A percentile compares a stretch with the other conserved stretches of the same genome.
Conservation (phyloP, 2,113 vertebrate species). For the Ictalurus furcatus region DNA sequence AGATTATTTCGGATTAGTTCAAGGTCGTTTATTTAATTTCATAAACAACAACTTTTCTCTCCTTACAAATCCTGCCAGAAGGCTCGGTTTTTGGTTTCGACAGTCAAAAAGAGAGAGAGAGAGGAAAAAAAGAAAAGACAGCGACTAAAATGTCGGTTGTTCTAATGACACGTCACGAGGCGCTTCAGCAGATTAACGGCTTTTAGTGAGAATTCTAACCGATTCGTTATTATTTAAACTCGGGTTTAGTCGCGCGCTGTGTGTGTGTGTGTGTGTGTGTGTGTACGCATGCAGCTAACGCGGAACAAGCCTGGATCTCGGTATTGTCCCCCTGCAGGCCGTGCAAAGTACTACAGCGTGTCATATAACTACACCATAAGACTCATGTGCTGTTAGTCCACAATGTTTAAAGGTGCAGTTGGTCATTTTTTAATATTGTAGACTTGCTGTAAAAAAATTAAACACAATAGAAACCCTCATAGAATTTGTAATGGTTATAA, state of each 20-base stretch:
- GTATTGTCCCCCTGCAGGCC: conserved; percentile 28
- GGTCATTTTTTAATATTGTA: background rate
- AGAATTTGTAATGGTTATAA: no score
- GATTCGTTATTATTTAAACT: background rate
- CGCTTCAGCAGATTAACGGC: background rate
- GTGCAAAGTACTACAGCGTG: conserved; percentile 13
- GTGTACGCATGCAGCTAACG: conserved; percentile 10
- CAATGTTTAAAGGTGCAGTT: background rate
- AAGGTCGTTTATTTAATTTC: background rate
- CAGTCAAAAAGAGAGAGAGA: no score
- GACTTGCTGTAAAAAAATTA: background rate
- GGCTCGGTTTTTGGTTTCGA: background rate
- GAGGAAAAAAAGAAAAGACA: background rate
- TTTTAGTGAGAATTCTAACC: background rate
- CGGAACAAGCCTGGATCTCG: conserved; percentile 30
- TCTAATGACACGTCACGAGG: background rate
- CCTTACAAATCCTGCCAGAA: background rate
- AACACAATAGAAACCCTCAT: no score
- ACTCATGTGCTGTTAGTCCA: background rate
- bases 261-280: background rate
- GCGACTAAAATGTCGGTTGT: background rate
- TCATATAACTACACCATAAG: background rate
- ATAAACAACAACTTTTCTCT: background rate
- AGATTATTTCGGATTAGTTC: background rate
- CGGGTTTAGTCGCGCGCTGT: background rate